Base-by-base conservation (phyloP, 2,113 vertebrate species). In the Aramus guarauna region DNA sequence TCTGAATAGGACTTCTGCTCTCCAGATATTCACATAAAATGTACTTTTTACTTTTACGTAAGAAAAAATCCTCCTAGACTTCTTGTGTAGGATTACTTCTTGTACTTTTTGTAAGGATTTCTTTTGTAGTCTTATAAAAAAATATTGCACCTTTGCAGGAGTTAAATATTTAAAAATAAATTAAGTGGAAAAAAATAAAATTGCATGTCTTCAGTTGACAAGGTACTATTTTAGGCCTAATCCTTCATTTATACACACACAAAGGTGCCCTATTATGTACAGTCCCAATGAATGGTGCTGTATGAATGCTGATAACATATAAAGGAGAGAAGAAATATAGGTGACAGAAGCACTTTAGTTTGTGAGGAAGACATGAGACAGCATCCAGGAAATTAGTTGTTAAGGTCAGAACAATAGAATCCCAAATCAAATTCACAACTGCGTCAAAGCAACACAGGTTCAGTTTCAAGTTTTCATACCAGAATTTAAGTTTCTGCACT, bases 161-260 rank as follows among this genome's bases (percentile, higher is more conserved):
- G 39, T 45, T 85, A 93, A 89, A 73, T 41, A 55, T 26, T 68
- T 76, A 47, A 83, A 94, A 79, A 85, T 85, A 95, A 94, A 92
- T 18, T 53, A 71, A 90, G 48, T 71, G 66, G 64, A 12, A 72
- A 95, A 94, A 93, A 76, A 85, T 73, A 91, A 88, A 97, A 96
- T 60, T 78, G 41, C 14, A 48, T 79, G 74, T 92, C 83, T 92
- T 95, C 80, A 71, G 37, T 80, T 83, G 30, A 73, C 36, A 73
- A 69, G 30, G 22, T 32, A 69, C 56, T 60, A 47, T 71, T 59
- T 94, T 32, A 73, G 32, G 30, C 23, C 41, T 58, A 80, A 90
- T 74, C 39, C 50, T 48, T 45, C 56, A 63, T 55, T 76, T 69
- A 56, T 15, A 69, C 0, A 3, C 39, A 59, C 30, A 45, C 23